Percentiles rank a stretch among this genome's conserved stretches.
Evolutionary conservation across 92 coral and sea anemone species (phyloP).

Genomic region (Meandrina meandrites): DNA sequence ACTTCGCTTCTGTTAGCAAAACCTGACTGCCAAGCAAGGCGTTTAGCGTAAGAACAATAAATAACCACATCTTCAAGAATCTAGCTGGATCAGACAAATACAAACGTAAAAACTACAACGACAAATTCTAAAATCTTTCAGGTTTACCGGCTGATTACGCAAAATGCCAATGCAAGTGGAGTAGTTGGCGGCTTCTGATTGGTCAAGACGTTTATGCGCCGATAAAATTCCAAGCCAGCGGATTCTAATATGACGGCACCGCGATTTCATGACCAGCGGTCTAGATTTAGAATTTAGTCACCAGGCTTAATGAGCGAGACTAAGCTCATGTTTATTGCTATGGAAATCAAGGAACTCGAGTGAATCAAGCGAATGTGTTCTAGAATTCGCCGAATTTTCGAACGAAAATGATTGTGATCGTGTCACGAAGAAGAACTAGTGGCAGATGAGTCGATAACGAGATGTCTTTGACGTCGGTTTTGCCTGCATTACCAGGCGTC

Average conservation of each 20-base stretch:
- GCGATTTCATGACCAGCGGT: constrained; percentile 35
- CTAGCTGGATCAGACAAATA: not conserved
- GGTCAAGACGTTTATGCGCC: constrained; percentile 56
- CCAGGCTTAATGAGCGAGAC: not conserved
- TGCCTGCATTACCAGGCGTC: constrained; percentile 27
- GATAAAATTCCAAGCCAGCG: constrained; percentile 28
- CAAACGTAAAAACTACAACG: not conserved
- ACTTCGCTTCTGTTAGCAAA: constrained; percentile 66
- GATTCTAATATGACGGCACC: not conserved
- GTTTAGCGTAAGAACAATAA: constrained; percentile 55
- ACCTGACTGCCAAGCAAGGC: constrained; percentile 66
- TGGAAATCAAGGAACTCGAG: constrained; percentile 29
- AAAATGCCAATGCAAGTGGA: constrained; percentile 81
- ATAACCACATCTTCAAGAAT: constrained; percentile 58
- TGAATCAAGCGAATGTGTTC: not conserved
- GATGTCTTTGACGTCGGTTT: constrained; percentile 42
- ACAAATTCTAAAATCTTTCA: not conserved
- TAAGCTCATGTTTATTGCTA: constrained; percentile 21
- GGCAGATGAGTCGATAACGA: not conserved
- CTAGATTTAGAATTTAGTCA: constrained; percentile 31
- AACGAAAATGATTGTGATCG: not conserved
- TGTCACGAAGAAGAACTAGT: not conserved
- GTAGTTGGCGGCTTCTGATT: constrained; percentile 97
- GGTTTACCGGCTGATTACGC: constrained; percentile 44
- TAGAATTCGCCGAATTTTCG: not conserved